Evolutionary conservation across 1,140 invertebrate genomes (phyloP).

Genomic region (Aphaenogaster rudis): DNA sequence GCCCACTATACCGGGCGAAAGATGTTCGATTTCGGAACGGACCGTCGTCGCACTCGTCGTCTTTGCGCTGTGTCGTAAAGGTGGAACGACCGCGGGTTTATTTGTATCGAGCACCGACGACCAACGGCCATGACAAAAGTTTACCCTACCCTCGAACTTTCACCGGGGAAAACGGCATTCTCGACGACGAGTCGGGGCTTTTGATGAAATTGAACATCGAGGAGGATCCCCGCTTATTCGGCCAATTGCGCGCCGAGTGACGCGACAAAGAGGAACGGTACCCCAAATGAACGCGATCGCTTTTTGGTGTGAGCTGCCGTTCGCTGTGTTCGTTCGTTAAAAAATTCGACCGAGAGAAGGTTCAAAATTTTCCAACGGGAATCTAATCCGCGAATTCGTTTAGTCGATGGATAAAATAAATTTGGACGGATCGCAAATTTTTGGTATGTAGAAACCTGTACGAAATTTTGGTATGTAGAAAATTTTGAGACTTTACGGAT

Average conservation of each 20-base stretch:
- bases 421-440: neutral
- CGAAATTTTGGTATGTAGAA: neutral
- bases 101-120: constrained; percentile 62
- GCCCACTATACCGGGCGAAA: neutral
- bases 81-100: constrained; percentile 54
- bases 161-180: neutral
- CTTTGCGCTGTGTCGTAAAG: constrained; percentile 71
- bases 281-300: constrained; percentile 24
- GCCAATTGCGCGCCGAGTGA: constrained; percentile 36
- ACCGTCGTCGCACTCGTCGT: neutral
- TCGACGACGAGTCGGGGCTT: neutral
- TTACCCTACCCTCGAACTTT: constrained; percentile 16
- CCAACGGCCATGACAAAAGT: neutral
- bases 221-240: constrained; percentile 14
- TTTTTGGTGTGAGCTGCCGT: neutral
- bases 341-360: neutral
- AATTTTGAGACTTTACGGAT: neutral
- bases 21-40: constrained; percentile 28
- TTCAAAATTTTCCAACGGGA: neutral
- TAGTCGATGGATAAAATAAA: neutral
- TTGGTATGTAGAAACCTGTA: neutral
- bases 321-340: constrained; percentile 17
- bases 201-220: constrained; percentile 54
- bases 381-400: constrained; percentile 2
- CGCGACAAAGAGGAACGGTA: constrained; percentile 14